Evolutionary conservation across 2,797 vertebrate genomes (phyloP), one percentile per base, ranked within the genome.

Genomic region (Poeciliopsis gracilis): DNA sequence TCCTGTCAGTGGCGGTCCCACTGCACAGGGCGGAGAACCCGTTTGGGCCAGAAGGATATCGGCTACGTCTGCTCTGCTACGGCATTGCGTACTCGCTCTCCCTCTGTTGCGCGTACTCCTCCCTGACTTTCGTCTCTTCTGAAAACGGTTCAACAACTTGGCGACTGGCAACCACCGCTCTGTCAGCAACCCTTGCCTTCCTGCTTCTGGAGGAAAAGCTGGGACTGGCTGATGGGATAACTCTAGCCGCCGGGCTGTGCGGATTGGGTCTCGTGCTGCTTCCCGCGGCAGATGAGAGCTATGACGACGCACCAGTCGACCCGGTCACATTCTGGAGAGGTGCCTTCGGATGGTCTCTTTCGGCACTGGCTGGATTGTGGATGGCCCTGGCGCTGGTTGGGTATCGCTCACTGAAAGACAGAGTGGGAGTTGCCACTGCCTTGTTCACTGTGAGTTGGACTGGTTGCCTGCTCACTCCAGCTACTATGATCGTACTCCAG

Each of bases 361-460:
- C 97, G 0, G 96, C 97, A 2, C 96, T 98, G 82, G 98, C 98
- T 0, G 98, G 98, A 51, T 88, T 99, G 90, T 98, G 97, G 90
- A 98, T 97, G 74, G 98, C 98, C 47, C 96, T 99, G 79, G 98
- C 98, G 0, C 96, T 99, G 95, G 98, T 99, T 38, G 94, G 98
- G 51, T 99, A 99, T 76, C 97, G 98, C 25, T 98, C 97, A 53
- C 96, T 99, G 86, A 98, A 97, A 89, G 98, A 98, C 82, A 96
- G 95, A 86, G 95, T 99, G 79, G 98, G 97, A 88, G 97, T 99
- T 88, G 98, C 97, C 94, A 97, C 97, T 0, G 98, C 98, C 1
- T 95, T 99, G 33, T 99, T 99, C 92, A 98, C 97, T 9, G 98
- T 99, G 11, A 98, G 98, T 46, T 99, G 98, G 98, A 99, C 97